Evolutionary conservation across 2,888 invertebrate genomes (phyloP).

Genomic region (Apodemia mormo): DNA sequence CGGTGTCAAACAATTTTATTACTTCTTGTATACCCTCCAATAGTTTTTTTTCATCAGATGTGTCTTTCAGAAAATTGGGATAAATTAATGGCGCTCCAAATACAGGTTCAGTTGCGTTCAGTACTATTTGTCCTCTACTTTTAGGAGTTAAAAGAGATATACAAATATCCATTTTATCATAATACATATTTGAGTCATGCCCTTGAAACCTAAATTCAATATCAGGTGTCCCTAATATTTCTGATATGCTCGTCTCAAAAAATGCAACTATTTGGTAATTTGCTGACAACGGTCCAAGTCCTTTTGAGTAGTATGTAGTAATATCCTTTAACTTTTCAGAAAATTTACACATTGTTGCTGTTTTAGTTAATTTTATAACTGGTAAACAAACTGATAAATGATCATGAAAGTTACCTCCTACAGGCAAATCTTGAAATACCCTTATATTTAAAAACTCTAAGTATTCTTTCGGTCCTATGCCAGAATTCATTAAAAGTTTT

Average conservation of each 20-base stretch:
- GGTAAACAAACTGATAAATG: conserved; percentile 72
- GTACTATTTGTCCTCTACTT: conserved; percentile 67
- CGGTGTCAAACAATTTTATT: conserved; percentile 71
- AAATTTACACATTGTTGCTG: conserved; percentile 60
- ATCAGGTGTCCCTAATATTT: conserved; percentile 66
- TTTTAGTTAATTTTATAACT: conserved; percentile 63
- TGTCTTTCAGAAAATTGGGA: conserved; percentile 68
- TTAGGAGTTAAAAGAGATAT: conserved; percentile 68
- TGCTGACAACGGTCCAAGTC: conserved; percentile 67
- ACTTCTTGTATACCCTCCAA: conserved; percentile 68
- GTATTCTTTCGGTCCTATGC: conserved; percentile 70
- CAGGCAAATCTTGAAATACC: conserved; percentile 61
- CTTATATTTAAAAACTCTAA: conserved; percentile 68
- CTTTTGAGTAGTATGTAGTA: conserved; percentile 65
- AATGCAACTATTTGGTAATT: conserved; percentile 73
- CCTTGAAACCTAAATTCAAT: conserved; percentile 72
- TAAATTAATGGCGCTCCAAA: conserved; percentile 70
- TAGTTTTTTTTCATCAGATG: conserved; percentile 62
- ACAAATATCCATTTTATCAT: conserved; percentile 69
- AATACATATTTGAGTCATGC: conserved; percentile 74
- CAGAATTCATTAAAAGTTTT: conserved; percentile 72
- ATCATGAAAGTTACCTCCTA: conserved; percentile 74
- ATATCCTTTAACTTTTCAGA: conserved; percentile 70
- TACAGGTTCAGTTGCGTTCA: conserved; percentile 64
- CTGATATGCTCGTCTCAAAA: conserved; percentile 64